Evolutionary conservation across 2,797 vertebrate genomes (phyloP), one percentile per base, ranked within the genome.

Genomic region (Chanos chanos): DNA sequence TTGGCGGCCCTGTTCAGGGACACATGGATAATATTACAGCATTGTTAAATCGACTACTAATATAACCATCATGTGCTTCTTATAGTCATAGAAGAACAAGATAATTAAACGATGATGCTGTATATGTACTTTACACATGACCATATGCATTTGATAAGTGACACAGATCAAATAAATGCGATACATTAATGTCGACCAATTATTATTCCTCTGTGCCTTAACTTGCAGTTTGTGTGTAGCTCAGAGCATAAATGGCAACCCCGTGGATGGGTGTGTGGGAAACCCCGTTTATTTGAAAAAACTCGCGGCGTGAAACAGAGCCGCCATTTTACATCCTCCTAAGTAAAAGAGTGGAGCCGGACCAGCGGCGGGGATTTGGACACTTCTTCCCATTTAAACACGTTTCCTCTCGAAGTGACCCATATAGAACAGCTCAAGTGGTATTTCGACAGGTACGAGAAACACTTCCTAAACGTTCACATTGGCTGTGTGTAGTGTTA

Each of bases 251-350:
- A 77, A 81, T 83, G 79, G 86, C 83, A 66, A 85, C 86, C 89
- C 90, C 88, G 80, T 90, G 90, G 87, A 68, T 81, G 82, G 72
- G 70, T 66, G 88, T 80, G 63, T 79, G 79, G 89, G 92, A 92
- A 93, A 94, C 93, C 91, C 93, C 92, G 85, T 92, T 81, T 91
- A 91, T 90, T 89, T 92, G 92, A 94, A 87, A 87, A 87, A 87
- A 88, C 87, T 89, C 85, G 93, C 94, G 93, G 94, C 93, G 94
- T 95, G 94, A 96, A 93, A 89, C 88, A 92, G 89, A n/a, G 92
- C 93, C 93, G 94, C 95, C 95, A 97, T 98, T 97, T 97, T 98
- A 95, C 93, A 93, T 93, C 92, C 86, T 88, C 84, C 89, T 91
- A 90, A 94, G 92, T 92, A 89, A 91, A 90, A 91, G 92, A 93